Percentiles rank a stretch among this genome's conserved stretches.
phyloP scores from a whole-genome alignment of 23 tunicate genomes.

The Ciona savignyi region DNA sequence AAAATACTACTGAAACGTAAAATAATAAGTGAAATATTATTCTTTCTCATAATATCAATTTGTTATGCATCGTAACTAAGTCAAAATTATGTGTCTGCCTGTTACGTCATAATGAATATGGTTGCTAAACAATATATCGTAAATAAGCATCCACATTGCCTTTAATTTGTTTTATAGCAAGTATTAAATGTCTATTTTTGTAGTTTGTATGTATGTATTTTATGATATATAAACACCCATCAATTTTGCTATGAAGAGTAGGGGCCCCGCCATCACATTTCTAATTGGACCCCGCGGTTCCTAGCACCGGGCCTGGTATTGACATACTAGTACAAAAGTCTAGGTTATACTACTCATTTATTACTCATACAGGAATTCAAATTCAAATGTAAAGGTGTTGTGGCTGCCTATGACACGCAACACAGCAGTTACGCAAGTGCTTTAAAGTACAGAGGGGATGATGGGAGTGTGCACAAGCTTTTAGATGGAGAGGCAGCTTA shows the following conservation, averaged over 20 bases:
- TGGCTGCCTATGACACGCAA: constrained; percentile 13
- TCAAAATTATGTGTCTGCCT: not conserved
- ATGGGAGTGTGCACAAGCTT: constrained; percentile 10
- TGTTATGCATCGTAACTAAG: no score
- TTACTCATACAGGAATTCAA: constrained; percentile 15
- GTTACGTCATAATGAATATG: no score
- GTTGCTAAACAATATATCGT: no score
- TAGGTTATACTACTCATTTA: not conserved
- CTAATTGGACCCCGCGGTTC: not conserved
- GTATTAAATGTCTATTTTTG: no score
- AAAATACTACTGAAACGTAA: no score
- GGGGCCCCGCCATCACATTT: constrained; percentile 1
- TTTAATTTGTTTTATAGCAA: no score
- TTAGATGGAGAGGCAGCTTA: constrained; percentile 27
- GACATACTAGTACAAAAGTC: constrained; percentile 16
- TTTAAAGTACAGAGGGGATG: constrained; percentile 32
- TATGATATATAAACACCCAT: no score
- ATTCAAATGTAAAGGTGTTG: constrained; percentile 18
- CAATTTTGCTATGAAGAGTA: not conserved
- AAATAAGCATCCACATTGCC: no score
- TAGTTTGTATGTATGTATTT: no score
- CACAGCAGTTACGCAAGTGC: constrained; percentile 1
- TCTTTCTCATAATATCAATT: no score
- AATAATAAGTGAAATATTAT: no score
- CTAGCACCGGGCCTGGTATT: constrained; percentile 6